A percentile compares a stretch with the other conserved stretches of the same genome.
These are phyloP conservation scores for Corythaixoides concolor DNA, from an alignment of 2,113 vertebrate species.

Conservation along the genomic window DNA sequence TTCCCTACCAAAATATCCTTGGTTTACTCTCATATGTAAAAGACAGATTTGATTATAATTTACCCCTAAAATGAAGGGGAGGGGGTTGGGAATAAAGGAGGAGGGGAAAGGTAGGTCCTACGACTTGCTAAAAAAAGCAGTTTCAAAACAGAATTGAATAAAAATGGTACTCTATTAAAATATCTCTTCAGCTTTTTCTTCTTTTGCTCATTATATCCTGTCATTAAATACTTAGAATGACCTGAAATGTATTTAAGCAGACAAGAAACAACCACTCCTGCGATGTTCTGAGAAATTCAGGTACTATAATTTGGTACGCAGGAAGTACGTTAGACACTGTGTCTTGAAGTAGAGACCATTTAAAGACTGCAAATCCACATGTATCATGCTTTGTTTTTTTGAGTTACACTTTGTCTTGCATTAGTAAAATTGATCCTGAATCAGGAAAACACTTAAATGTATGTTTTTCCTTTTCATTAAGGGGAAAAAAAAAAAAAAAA, in stretches of 20 bases:
- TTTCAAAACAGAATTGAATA: not conserved
- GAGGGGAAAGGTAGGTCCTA: not conserved
- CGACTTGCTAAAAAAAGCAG: not conserved
- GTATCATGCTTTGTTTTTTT: not conserved
- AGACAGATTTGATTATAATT: not conserved
- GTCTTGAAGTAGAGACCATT: not conserved
- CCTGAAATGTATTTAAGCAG: not conserved
- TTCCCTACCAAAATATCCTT: not conserved
- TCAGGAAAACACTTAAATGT: not conserved
- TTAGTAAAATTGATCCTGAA: not conserved
- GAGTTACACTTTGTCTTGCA: not conserved
- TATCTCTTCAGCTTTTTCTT: not conserved
- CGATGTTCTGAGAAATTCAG: not conserved
- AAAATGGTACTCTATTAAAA: not conserved
- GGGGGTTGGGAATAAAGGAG: not conserved
- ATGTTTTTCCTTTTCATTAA: not conserved
- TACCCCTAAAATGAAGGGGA: not conserved
- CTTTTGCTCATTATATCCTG: not conserved
- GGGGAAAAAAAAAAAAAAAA: not conserved
- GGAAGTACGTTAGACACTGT: not conserved
- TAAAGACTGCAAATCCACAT: not conserved
- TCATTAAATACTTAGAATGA: not conserved
- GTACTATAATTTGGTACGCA: not conserved
- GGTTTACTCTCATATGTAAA: not conserved
- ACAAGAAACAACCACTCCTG: not conserved